phyloP scores from a whole-genome alignment of 2,797 vertebrate species.

The Centropyge bicolor region DNA sequence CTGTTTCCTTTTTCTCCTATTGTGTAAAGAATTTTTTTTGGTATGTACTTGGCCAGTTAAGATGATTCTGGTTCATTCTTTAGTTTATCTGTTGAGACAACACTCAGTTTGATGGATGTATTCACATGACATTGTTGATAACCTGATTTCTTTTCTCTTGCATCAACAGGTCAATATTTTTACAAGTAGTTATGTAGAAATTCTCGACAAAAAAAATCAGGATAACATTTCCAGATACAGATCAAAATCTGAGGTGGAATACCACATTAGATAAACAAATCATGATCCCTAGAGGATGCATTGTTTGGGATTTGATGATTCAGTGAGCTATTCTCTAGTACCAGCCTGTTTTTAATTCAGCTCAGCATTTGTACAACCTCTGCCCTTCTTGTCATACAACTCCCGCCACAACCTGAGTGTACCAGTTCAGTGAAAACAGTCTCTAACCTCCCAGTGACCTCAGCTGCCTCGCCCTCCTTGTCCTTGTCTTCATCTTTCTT shows the following conservation, averaged over 20 bases:
- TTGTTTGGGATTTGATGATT: neutral
- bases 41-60: neutral
- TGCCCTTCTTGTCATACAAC: neutral
- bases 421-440: neutral
- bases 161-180: neutral
- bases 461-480: slow-evolving; percentile 95
- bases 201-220: neutral
- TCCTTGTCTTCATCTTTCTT: slow-evolving; percentile 99
- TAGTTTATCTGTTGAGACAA: neutral
- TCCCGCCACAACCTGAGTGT: neutral
- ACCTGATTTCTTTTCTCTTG: too few relatives aligned
- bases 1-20: neutral
- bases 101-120: neutral
- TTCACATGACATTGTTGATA: neutral
- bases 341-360: neutral
- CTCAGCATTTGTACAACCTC: neutral
- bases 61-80: neutral
- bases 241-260: neutral
- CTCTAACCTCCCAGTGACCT: slow-evolving; percentile 93
- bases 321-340: neutral
- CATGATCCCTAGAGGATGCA: neutral
- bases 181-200: neutral
- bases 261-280: neutral
- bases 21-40: neutral
- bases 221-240: neutral